Conservation (phyloP, 2,888 invertebrate species). For the Morpho helenor region DNA sequence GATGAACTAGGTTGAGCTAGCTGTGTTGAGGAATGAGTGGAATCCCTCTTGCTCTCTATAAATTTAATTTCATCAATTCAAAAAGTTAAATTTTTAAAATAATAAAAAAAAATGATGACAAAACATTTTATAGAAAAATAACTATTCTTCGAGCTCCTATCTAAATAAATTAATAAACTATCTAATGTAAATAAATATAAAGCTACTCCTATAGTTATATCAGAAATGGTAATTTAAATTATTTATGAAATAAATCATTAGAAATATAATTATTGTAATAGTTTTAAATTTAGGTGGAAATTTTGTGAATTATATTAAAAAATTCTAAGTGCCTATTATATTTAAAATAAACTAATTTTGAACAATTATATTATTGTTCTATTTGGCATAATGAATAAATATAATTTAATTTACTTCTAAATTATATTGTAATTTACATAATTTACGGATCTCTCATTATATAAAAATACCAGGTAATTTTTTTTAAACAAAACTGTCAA, state of each 20-base stretch:
- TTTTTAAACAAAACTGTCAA: too few relatives aligned
- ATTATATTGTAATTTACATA: too few relatives aligned
- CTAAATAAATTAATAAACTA: too few relatives aligned
- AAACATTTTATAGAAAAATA: too few relatives aligned
- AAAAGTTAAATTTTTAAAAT: too few relatives aligned
- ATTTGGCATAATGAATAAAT: not conserved
- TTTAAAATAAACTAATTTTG: too few relatives aligned
- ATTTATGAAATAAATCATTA: not conserved
- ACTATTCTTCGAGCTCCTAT: too few relatives aligned
- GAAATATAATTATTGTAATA: not conserved
- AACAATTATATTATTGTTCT: not conserved
- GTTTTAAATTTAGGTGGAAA: not conserved
- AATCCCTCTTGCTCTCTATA: slow-evolving; percentile 43
- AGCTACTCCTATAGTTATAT: slow-evolving; percentile 1
- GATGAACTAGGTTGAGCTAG: slow-evolving; percentile 33
- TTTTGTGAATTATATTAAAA: not conserved
- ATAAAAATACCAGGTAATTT: too few relatives aligned
- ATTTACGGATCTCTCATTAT: too few relatives aligned
- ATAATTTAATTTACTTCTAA: not conserved
- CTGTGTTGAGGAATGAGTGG: slow-evolving; percentile 18
- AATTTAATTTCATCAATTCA: not conserved
- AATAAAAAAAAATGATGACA: too few relatives aligned
- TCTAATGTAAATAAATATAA: too few relatives aligned
- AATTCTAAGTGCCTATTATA: slow-evolving; percentile 23
- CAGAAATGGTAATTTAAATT: not conserved